Evolutionary conservation across 2,113 vertebrate genomes (phyloP).

Genomic region (Galbula dea): DNA sequence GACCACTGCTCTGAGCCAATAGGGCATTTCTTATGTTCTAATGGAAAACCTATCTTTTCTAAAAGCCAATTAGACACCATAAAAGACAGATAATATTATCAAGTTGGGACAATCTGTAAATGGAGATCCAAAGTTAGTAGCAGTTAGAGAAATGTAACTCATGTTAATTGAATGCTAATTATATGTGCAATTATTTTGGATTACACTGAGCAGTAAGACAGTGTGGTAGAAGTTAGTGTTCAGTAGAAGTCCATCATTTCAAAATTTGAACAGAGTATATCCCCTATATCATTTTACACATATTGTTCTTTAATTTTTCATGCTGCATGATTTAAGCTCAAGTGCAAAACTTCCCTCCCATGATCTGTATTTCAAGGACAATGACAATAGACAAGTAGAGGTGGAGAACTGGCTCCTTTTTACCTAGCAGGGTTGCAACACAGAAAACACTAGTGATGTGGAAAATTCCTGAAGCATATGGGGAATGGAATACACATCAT

Average conservation of each 20-base stretch:
- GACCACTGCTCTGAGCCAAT: not conserved
- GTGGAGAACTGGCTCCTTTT: not conserved
- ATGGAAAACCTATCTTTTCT: constrained; percentile 19
- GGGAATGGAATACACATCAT: not conserved
- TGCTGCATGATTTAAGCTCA: not conserved
- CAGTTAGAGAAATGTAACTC: constrained; percentile 36
- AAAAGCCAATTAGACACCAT: constrained; percentile 35
- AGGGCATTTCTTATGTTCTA: not conserved
- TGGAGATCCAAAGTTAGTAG: constrained; percentile 19
- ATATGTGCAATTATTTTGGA: constrained; percentile 59
- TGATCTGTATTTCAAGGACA: not conserved
- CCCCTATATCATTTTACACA: not conserved
- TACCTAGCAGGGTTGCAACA: not conserved
- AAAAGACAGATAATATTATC: constrained; percentile 29
- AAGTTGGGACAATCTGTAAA: constrained; percentile 51
- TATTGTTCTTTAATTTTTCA: constrained; percentile 41
- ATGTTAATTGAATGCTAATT: constrained; percentile 68
- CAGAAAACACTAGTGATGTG: not conserved
- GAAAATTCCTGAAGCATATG: not conserved
- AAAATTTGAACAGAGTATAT: constrained; percentile 6
- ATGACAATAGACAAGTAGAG: not conserved
- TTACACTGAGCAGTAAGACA: constrained; percentile 31
- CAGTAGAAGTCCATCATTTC: not conserved
- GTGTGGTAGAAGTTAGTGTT: not conserved
- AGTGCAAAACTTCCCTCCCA: not conserved